A percentile compares a stretch with the other conserved stretches of the same genome.
Evolutionary conservation across 2,113 vertebrate genomes (phyloP).

Genomic region (Acanthochromis polyacanthus): DNA sequence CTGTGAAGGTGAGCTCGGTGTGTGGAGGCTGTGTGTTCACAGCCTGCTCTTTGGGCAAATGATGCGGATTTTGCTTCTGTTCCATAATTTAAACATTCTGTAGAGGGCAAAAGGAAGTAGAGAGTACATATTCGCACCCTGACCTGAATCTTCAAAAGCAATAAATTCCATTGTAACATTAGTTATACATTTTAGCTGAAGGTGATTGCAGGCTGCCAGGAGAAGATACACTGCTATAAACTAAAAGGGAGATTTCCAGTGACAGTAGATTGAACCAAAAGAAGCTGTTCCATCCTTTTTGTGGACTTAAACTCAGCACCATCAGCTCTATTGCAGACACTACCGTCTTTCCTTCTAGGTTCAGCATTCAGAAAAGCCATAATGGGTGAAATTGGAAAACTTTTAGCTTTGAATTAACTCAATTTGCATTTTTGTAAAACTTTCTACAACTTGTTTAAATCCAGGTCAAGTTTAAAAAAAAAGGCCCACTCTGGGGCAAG

Average conservation of each 20-base stretch:
- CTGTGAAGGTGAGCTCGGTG: slow-evolving; percentile 18
- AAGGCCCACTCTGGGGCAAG: too few species aligned
- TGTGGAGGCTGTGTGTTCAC: slow-evolving; percentile 6
- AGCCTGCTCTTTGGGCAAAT: slow-evolving; percentile 25
- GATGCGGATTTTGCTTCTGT: slow-evolving; percentile 31
- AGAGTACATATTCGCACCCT: background rate
- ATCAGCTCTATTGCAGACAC: background rate
- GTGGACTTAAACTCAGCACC: background rate
- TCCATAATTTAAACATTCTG: slow-evolving; percentile 32
- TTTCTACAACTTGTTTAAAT: background rate
- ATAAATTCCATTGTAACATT: background rate
- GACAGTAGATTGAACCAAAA: background rate
- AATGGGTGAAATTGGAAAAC: background rate
- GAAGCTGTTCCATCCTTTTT: background rate
- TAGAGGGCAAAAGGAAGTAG: background rate
- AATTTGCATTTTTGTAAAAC: background rate
- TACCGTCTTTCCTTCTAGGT: background rate
- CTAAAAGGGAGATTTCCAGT: background rate
- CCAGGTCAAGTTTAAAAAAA: background rate
- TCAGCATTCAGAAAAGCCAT: background rate
- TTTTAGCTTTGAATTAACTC: background rate
- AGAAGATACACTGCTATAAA: background rate
- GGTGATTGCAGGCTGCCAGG: background rate
- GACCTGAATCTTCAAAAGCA: background rate
- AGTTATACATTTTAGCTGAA: background rate